phyloP scores from a whole-genome alignment of 2,888 invertebrate species.

The Protophormia terraenovae region DNA sequence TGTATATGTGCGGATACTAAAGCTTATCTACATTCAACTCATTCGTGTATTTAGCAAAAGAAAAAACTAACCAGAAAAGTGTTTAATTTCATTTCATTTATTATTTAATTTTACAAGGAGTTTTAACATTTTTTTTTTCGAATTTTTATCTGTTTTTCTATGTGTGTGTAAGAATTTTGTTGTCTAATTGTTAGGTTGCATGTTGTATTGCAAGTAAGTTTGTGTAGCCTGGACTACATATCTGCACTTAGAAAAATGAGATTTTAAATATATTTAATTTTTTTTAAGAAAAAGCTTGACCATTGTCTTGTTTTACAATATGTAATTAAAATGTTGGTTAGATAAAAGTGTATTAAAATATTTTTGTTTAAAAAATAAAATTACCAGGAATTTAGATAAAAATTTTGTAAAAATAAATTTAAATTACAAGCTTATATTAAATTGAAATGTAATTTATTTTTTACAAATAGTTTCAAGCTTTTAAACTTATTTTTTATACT shows the following conservation, averaged over 20 bases:
- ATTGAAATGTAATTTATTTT: too few species aligned
- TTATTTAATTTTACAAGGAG: slow-evolving; percentile 31
- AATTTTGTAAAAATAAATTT: too few species aligned
- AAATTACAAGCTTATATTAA: too few species aligned
- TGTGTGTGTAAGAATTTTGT: background rate
- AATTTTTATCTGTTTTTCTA: background rate
- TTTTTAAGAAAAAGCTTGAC: background rate
- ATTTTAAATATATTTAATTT: background rate
- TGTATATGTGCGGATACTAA: background rate
- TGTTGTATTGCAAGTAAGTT: background rate
- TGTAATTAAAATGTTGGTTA: background rate
- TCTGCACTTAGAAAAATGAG: slow-evolving; percentile 7
- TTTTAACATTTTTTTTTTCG: background rate
- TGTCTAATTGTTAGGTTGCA: background rate
- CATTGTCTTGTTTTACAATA: background rate
- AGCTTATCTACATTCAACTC: slow-evolving; percentile 17
- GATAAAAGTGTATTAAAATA: too few species aligned
- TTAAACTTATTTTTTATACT: too few species aligned
- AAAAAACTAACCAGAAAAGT: slow-evolving; percentile 20
- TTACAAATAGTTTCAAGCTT: too few species aligned
- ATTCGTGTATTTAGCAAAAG: background rate
- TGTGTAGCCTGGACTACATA: background rate
- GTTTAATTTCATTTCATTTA: slow-evolving; percentile 52
- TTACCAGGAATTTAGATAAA: too few species aligned
- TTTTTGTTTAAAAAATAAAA: too few species aligned